A percentile compares a stretch with the other conserved stretches of the same genome.
Conservation (phyloP, 2,113 vertebrate genomes). For the Microtus oregoni region DNA sequence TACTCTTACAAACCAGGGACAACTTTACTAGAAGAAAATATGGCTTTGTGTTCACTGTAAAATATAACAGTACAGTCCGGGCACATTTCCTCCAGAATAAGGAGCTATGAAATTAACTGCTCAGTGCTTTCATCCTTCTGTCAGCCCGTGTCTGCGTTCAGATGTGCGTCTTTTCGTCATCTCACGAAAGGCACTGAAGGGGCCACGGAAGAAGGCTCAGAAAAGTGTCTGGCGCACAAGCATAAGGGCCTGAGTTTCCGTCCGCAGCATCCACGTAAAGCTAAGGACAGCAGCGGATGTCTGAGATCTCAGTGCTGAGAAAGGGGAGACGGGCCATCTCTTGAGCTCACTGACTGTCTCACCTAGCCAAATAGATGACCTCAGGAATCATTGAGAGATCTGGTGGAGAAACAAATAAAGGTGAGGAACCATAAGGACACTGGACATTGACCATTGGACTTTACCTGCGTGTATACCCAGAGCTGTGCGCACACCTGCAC, state of each 20-base stretch:
- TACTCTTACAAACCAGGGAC: conserved; percentile 17
- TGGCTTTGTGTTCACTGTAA: conserved; percentile 22
- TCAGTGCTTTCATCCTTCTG: neutral
- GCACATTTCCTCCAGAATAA: conserved; percentile 57
- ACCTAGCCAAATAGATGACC: neutral
- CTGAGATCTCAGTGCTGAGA: neutral
- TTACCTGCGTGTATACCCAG: no score
- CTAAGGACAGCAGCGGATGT: neutral
- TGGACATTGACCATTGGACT: neutral
- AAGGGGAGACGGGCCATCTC: neutral
- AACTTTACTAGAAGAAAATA: conserved; percentile 54
- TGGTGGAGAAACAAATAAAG: neutral
- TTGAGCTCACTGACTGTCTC: neutral
- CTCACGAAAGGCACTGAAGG: neutral
- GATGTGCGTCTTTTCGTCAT: conserved; percentile 8
- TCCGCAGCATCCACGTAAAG: neutral
- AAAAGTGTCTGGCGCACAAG: neutral
- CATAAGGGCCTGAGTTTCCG: no score
- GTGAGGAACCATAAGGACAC: neutral
- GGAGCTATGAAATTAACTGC: conserved; percentile 51
- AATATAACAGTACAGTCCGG: conserved; percentile 21
- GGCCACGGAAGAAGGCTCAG: neutral
- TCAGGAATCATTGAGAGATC: neutral
- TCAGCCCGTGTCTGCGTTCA: neutral
- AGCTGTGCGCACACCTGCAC: neutral